Evolutionary conservation across 2,797 vertebrate species (phyloP), one percentile per base, ranked within the genome.

Genomic region (Danio choprae): DNA sequence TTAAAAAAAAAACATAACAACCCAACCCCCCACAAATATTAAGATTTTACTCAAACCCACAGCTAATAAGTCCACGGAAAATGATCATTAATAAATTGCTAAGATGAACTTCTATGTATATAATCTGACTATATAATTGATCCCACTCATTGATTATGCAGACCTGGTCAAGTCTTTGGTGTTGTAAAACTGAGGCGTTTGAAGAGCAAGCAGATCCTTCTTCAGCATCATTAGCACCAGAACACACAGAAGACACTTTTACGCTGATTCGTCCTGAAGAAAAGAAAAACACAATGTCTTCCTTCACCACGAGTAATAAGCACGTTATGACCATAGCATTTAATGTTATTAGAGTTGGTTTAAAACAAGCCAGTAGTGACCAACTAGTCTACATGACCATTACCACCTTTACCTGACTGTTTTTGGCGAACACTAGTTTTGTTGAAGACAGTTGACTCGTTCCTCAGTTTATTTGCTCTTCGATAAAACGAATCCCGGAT

Each of bases 401-500:
- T 7, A 20, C n/a, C 50, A 22, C 5, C 16, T 1, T 71, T 80
- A 72, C 68, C 69, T 55, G 69, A 18, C 5, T 10, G 15, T 36
- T 44, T 79, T 16, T 10, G 59, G 7, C 36, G 22, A 48, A 40
- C 16, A 36, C 16, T 44, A 1, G 38, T 63, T 65, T 44, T 73
- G 16, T 8, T 62, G 4, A 41, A 22, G 12, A 50, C 20, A 36
- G 58, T 36, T 0, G 77, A 55, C 6, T n/a, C 50, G 40, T 16
- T 80, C 22, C 60, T 84, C 5, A 84, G 50, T 74, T 68, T 84
- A 29, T 63, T 77, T 3, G 84, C 68, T 76, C 76, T 80, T 75
- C 71, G 74, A 77, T 81, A 84, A 69, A 85, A 85, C 5, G 84
- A 81, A 16, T 85, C 82, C 9, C 82, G 43, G 46, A 83, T 83